Evolutionary conservation across 2,113 vertebrate genomes (phyloP).

Genomic region (Ascaphus truei): DNA sequence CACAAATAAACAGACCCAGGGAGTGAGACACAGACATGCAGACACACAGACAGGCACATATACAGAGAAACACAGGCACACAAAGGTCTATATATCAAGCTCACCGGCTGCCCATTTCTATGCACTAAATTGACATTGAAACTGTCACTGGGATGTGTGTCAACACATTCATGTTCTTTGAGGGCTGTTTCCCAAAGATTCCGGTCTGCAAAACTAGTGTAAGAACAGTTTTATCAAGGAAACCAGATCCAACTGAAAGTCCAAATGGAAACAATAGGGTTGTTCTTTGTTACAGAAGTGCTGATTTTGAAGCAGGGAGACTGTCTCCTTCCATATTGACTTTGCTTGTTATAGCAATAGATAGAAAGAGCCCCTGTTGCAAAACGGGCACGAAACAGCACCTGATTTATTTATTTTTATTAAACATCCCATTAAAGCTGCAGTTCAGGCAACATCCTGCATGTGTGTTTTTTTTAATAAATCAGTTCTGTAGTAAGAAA

Average conservation of each 20-base stretch:
- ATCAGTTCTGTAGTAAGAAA: too few relatives aligned
- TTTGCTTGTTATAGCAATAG: too few relatives aligned
- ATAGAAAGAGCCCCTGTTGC: too few relatives aligned
- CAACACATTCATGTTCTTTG: slow-evolving; percentile 1
- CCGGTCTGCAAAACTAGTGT: neutral
- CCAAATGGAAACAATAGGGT: too few relatives aligned
- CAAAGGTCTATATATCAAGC: slow-evolving; percentile 19
- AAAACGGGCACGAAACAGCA: too few relatives aligned
- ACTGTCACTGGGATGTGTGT: slow-evolving; percentile 8
- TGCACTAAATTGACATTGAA: neutral
- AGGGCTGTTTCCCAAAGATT: neutral
- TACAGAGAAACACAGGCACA: slow-evolving; percentile 32
- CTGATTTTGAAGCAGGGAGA: neutral
- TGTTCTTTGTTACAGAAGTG: too few relatives aligned
- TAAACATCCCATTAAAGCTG: too few relatives aligned
- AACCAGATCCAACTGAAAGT: too few relatives aligned
- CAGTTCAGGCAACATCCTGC: too few relatives aligned
- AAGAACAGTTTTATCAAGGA: neutral
- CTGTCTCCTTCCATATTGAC: neutral
- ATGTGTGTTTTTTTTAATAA: too few relatives aligned
- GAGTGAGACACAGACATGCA: slow-evolving; percentile 28
- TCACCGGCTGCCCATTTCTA: slow-evolving; percentile 1
- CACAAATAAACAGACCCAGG: slow-evolving; percentile 33
- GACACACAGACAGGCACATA: slow-evolving; percentile 23
- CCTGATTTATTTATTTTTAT: too few relatives aligned